Percentiles rank a stretch among this genome's conserved stretches.
These are phyloP conservation scores for Chloropsis cyanopogon DNA, from an alignment of 2,113 vertebrate genomes.

Conservation along the genomic window DNA sequence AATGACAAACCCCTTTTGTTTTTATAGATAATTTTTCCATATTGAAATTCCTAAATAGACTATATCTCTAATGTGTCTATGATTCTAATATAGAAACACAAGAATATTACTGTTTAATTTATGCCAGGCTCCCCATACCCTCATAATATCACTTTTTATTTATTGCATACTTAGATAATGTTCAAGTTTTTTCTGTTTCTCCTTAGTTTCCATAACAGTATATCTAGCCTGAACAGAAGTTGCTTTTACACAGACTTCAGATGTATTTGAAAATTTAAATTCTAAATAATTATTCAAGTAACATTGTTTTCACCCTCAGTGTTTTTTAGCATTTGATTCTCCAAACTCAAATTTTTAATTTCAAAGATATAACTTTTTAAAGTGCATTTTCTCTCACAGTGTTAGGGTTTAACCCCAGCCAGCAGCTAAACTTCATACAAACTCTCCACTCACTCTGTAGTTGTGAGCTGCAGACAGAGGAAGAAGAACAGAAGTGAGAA, in stretches of 20 bases:
- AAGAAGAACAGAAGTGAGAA: neutral
- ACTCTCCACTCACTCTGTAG: neutral
- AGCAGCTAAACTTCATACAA: neutral
- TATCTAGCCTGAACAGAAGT: neutral
- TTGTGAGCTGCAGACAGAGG: fast-evolving
- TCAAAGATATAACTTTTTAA: neutral
- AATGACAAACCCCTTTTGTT: fast-evolving
- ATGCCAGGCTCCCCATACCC: neutral
- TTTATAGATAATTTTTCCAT: neutral
- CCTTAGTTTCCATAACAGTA: neutral
- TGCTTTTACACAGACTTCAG: neutral
- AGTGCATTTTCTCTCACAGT: neutral
- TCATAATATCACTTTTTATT: neutral
- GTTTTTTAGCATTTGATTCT: neutral
- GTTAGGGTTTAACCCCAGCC: neutral
- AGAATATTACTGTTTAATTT: neutral
- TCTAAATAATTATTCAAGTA: neutral
- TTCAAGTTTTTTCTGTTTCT: neutral
- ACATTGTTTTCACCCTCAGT: neutral
- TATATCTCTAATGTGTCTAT: neutral
- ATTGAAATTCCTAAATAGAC: neutral
- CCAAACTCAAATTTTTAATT: neutral
- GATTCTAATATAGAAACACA: neutral
- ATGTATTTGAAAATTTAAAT: neutral
- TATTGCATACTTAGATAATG: neutral